Percentiles rank a stretch among this genome's conserved stretches.
phyloP scores from a whole-genome alignment of 2,888 invertebrate species.

The Macropis europaea region DNA sequence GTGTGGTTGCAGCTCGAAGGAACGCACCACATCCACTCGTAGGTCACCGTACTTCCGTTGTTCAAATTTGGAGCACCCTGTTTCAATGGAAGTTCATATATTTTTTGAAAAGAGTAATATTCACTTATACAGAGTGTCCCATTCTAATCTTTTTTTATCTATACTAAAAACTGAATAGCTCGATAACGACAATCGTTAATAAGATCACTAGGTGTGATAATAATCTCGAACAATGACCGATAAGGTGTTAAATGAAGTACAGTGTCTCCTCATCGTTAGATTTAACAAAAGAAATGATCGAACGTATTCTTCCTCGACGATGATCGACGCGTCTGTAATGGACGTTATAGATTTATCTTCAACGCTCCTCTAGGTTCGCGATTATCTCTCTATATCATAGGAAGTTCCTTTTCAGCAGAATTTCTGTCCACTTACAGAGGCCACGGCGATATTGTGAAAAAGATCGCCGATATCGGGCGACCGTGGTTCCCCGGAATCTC shows the following conservation, averaged over 20 bases:
- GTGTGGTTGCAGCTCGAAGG: slow-evolving; percentile 72
- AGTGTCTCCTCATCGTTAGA: background rate
- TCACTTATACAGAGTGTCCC: too few relatives aligned
- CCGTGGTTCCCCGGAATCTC: too few relatives aligned
- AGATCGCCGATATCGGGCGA: slow-evolving; percentile 66
- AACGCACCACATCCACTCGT: slow-evolving; percentile 75
- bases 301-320: background rate
- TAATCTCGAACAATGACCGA: slow-evolving; percentile 24
- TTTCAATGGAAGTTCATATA: background rate
- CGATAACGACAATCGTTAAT: slow-evolving; percentile 22
- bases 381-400: too few relatives aligned
- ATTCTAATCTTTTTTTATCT: too few relatives aligned
- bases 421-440: slow-evolving; percentile 64
- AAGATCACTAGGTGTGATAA: slow-evolving; percentile 13
- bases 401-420: too few relatives aligned
- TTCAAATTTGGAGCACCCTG: slow-evolving; percentile 48
- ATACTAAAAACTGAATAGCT: too few relatives aligned
- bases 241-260: slow-evolving; percentile 11
- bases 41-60: slow-evolving; percentile 31
- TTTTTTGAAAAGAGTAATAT: too few relatives aligned
- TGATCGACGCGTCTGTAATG: too few relatives aligned
- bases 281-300: background rate
- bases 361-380: too few relatives aligned
- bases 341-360: too few relatives aligned
- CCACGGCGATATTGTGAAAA: slow-evolving; percentile 61